Base-by-base conservation (phyloP, 2,113 vertebrate genomes). In the Symphodus melops region DNA sequence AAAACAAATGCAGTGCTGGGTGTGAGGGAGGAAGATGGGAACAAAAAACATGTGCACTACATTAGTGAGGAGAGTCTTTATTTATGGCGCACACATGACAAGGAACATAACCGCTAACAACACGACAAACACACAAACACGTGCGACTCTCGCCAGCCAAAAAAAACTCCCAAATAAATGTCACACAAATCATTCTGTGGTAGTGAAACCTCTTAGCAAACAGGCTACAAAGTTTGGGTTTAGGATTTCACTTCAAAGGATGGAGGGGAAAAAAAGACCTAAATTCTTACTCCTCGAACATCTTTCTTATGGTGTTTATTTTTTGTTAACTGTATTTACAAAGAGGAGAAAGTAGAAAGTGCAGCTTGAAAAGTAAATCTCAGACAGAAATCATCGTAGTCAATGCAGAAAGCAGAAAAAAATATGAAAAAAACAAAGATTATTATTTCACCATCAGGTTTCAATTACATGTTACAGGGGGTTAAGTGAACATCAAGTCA, bases 401-500 rank as follows among this genome's bases (percentile, higher is more conserved):
- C 57, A 79, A 83, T 42, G 59, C 42, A 65, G 68, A 65, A 53
- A 60, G 72, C 51, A 10, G 57, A 56, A 77, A 65, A 65, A 80
- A 79, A 81, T 59, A 79, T 67, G 80, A 88, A 84, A 77, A 25
- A 25, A 25, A 25, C 25, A 25, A 25, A 82, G 83, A 88, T 92
- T 87, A 89, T 86, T 90, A 89, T 89, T 87, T 84, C 54, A 73
- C 90, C 92, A 93, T 91, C 82, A 77, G 93, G 91, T 91, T 92
- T 90, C 89, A 90, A 90, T 94, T 94, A 93, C 86, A 72, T 68
- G 69, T 56, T 57, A 66, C 48, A 46, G 64, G 74, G 74, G 87
- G 90, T 89, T 90, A 87, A 90, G 90, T 88, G 91, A 90, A 93
- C 89, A 94, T 93, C 85, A 88, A 92, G 86, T 91, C 89, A 78